phyloP scores from a whole-genome alignment of 2,113 vertebrate genomes.

The human region DNA sequence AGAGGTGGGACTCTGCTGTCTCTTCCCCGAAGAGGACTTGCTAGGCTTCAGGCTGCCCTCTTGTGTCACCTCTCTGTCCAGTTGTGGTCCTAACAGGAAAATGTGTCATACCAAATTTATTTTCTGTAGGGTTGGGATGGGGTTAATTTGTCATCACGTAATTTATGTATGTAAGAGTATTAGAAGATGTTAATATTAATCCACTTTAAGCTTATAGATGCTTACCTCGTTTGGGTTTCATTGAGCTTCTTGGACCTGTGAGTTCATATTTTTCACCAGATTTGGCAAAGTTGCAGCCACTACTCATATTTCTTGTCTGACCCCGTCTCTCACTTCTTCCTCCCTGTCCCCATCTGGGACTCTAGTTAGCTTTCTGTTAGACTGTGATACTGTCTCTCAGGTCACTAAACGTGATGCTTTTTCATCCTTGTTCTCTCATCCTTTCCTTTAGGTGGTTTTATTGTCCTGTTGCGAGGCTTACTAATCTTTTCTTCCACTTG shows the following conservation, averaged over 20 bases:
- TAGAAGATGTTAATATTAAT: not conserved
- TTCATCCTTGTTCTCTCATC: not conserved
- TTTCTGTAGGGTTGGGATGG: not conserved
- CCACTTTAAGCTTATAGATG: not conserved
- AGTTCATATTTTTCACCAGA: not conserved
- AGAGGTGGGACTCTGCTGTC: not conserved
- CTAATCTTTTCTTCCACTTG: not conserved
- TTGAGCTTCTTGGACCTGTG: not conserved
- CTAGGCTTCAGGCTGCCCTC: not conserved
- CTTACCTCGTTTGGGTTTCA: not conserved
- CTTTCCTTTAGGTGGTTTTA: rapidly evolving
- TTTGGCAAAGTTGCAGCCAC: not conserved
- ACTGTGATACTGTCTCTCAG: rapidly evolving
- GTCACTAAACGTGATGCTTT: not conserved
- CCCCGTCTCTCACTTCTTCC: rapidly evolving
- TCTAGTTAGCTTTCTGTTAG: rapidly evolving
- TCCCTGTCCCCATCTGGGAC: not conserved
- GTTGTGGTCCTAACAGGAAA: not conserved
- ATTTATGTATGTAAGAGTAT: not conserved
- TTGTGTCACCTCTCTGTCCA: not conserved
- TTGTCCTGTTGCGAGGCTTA: not conserved
- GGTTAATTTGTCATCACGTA: not conserved
- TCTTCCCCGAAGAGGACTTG: too few relatives aligned
- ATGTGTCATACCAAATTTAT: not conserved
- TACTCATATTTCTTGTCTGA: not conserved